Evolutionary conservation across 2,113 vertebrate genomes (phyloP).

Genomic region (Myotis yumanensis): DNA sequence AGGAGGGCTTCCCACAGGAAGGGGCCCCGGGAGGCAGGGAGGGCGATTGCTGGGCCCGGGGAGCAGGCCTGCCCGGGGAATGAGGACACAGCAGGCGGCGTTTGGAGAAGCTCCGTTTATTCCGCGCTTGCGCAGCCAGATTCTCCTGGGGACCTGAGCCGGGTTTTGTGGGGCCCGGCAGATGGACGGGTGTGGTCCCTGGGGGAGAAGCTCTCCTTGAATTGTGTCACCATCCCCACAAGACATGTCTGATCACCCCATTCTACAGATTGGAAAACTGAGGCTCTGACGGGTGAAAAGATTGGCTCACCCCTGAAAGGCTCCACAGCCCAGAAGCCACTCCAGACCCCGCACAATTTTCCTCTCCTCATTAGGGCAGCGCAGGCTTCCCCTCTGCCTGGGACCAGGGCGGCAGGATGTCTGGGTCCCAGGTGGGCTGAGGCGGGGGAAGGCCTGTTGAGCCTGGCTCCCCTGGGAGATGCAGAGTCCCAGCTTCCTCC

Average conservation of each 20-base stretch:
- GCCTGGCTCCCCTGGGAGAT: fast-evolving
- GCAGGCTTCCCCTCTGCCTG: not conserved
- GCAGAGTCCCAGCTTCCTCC: not conserved
- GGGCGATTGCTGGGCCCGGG: fast-evolving
- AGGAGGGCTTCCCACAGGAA: not conserved
- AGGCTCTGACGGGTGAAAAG: not conserved
- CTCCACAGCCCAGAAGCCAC: fast-evolving
- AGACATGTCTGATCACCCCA: not conserved
- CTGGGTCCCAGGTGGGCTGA: not conserved
- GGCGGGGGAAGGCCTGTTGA: not conserved
- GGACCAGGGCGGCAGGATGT: not conserved
- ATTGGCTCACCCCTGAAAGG: fast-evolving
- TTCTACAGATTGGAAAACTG: not conserved
- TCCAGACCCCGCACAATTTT: fast-evolving
- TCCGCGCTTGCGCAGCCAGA: fast-evolving
- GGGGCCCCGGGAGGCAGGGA: fast-evolving
- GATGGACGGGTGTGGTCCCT: not conserved
- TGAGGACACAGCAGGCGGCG: fast-evolving
- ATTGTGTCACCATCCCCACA: fast-evolving
- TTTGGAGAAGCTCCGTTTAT: not conserved
- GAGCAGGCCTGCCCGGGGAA: fast-evolving
- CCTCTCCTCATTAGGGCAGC: not conserved
- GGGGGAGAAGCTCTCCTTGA: not conserved
- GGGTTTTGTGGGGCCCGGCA: not conserved
- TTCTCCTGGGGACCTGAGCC: not conserved